phyloP scores from a whole-genome alignment of 2,888 invertebrate species.

The Mythimna lalbum region DNA sequence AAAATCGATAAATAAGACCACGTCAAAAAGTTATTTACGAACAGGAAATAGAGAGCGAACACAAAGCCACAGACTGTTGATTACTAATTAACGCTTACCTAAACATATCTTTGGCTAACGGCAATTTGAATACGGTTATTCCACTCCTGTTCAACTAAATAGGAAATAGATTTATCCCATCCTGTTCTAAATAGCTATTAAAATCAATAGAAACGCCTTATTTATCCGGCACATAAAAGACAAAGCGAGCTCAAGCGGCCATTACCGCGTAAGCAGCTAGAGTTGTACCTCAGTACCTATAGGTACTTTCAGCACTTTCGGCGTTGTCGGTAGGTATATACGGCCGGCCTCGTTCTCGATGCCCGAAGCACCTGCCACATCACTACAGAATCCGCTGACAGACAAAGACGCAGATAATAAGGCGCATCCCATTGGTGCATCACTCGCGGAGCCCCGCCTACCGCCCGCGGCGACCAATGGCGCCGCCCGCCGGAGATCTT shows the following conservation, averaged over 20 bases:
- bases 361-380: constrained; percentile 75
- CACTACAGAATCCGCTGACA: constrained; percentile 86
- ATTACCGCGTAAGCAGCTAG: constrained; percentile 13
- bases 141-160: not conserved
- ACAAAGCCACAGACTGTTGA: not conserved
- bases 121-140: not conserved
- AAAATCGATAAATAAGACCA: not conserved
- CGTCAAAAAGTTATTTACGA: not conserved
- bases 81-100: constrained; percentile 1
- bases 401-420: constrained; percentile 91
- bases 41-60: constrained; percentile 5
- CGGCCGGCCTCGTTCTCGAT: constrained; percentile 48
- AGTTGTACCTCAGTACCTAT: not conserved
- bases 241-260: constrained; percentile 28
- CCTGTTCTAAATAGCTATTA: constrained; percentile 5
- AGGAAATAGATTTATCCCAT: constrained; percentile 14
- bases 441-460: constrained; percentile 88
- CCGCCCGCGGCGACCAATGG: constrained; percentile 81
- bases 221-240: constrained; percentile 3
- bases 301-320: constrained; percentile 41
- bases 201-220: constrained; percentile 5
- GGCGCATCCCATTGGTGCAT: constrained; percentile 91
- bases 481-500: constrained; percentile 89
- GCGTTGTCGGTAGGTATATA: constrained; percentile 49
- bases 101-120: not conserved